These are phyloP conservation scores for Lymantria monacha DNA, from an alignment of 2,888 invertebrate species.

Conservation along the genomic window DNA sequence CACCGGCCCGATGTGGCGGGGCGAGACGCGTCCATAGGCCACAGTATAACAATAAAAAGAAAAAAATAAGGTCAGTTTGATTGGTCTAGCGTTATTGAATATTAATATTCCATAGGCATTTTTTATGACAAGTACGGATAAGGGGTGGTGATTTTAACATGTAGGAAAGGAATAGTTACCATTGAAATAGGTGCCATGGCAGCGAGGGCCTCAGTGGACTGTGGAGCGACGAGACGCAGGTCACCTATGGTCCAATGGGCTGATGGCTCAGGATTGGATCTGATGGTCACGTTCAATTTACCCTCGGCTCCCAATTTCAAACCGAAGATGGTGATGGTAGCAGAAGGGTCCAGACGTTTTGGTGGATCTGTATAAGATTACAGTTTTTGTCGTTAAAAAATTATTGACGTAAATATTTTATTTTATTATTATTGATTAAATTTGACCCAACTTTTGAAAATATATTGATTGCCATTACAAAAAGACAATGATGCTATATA, in stretches of 20 bases:
- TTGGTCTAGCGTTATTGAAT: too few species aligned
- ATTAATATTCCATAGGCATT: too few species aligned
- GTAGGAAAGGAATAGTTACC: constrained; percentile 41
- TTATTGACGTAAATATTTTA: neutral
- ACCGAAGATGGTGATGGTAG: constrained; percentile 85
- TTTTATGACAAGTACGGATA: too few species aligned
- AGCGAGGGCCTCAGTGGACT: constrained; percentile 34
- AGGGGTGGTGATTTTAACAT: too few species aligned
- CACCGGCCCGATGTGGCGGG: too few species aligned
- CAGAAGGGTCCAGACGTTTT: constrained; percentile 75
- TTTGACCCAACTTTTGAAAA: too few species aligned
- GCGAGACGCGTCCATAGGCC: too few species aligned
- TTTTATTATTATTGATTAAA: too few species aligned
- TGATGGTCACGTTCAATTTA: constrained; percentile 86
- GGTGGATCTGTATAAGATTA: constrained; percentile 84
- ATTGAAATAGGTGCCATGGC: constrained; percentile 53
- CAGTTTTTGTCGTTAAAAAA: constrained; percentile 6
- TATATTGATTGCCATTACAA: too few species aligned
- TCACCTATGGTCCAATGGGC: constrained; percentile 86
- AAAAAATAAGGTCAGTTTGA: too few species aligned
- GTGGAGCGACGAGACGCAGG: constrained; percentile 36
- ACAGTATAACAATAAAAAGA: too few species aligned
- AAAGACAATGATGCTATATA: too few species aligned
- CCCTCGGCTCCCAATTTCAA: constrained; percentile 88
- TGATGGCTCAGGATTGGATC: constrained; percentile 87